These are phyloP conservation scores for Barnardius zonarius DNA, from an alignment of 2,113 vertebrate species.

Conservation along the genomic window DNA sequence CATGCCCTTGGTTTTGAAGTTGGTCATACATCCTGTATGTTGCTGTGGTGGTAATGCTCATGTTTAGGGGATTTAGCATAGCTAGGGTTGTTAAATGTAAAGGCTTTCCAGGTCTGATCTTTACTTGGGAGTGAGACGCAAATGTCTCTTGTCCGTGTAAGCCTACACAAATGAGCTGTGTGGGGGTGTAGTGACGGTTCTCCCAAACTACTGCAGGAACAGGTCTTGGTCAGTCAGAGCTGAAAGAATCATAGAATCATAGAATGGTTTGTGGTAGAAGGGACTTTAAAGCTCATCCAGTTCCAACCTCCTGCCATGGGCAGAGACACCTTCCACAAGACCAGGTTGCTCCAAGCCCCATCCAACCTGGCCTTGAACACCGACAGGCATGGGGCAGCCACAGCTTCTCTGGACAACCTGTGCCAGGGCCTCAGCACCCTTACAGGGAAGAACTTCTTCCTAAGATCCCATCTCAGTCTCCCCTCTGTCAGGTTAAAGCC, in stretches of 20 bases:
- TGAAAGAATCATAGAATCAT: neutral
- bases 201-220: neutral
- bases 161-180: neutral
- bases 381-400: neutral
- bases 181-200: no score
- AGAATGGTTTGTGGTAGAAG: neutral
- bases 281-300: neutral
- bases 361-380: neutral
- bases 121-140: neutral
- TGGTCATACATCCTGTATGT: rapidly evolving
- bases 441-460: no score
- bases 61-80: rapidly evolving
- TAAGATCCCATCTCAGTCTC: no score
- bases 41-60: rapidly evolving
- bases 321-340: neutral
- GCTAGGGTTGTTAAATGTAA: neutral
- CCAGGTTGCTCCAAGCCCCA: neutral
- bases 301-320: neutral
- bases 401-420: neutral
- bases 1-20: neutral
- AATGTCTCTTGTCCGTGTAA: rapidly evolving
- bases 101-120: neutral
- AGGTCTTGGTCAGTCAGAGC: no score
- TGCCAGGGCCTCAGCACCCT: no score
- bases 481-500: no score